Percentiles rank a stretch among this genome's conserved stretches.
Conservation (phyloP, 2,888 invertebrate species). For the Hesperia comma region DNA sequence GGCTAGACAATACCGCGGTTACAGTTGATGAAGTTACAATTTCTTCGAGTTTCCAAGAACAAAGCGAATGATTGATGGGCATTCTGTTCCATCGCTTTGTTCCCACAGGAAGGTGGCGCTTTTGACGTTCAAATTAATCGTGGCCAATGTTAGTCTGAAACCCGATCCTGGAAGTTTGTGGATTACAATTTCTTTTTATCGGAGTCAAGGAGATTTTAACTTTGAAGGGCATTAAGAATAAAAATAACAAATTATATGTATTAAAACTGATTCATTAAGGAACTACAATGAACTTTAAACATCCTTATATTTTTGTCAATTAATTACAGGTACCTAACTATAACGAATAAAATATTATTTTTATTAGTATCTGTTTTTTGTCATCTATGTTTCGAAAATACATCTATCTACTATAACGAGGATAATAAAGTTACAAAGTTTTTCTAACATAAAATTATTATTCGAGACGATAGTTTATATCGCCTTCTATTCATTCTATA, state of each 20-base stretch:
- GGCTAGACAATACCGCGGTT: conserved; percentile 27
- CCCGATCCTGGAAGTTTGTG: conserved; percentile 25
- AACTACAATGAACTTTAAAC: too few relatives aligned
- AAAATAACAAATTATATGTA: too few relatives aligned
- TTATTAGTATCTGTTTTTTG: too few relatives aligned
- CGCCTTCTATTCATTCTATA: background rate
- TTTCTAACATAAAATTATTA: too few relatives aligned
- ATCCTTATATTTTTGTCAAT: too few relatives aligned
- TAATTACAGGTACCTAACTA: too few relatives aligned
- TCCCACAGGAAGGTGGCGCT: conserved; percentile 43
- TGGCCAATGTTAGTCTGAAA: conserved; percentile 27
- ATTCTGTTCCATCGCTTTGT: conserved; percentile 41
- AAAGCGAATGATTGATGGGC: conserved; percentile 43
- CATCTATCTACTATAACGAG: too few relatives aligned
- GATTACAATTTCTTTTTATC: conserved; percentile 20
- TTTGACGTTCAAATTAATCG: conserved; percentile 45
- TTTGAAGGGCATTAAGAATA: background rate
- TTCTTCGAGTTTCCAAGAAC: conserved; percentile 42
- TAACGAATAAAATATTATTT: too few relatives aligned
- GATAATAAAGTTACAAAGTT: too few relatives aligned
- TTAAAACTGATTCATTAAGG: too few relatives aligned
- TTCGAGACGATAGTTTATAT: background rate
- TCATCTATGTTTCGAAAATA: too few relatives aligned
- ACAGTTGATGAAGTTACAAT: conserved; percentile 45
- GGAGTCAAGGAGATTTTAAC: conserved; percentile 2